These are phyloP conservation scores for Eremobia ochroleuca DNA, from an alignment of 2,888 invertebrate genomes.

Conservation along the genomic window DNA sequence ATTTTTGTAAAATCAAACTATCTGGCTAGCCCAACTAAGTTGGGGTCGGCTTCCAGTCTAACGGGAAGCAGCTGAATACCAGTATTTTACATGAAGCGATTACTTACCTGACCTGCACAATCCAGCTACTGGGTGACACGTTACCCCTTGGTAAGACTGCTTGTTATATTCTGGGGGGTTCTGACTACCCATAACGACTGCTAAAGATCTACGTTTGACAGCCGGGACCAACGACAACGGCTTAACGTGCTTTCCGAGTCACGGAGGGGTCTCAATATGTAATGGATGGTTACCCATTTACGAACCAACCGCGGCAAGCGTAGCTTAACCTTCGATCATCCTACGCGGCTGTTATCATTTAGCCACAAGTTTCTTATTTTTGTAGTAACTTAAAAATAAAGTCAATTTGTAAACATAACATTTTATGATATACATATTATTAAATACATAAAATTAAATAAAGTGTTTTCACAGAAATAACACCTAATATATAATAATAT, in stretches of 20 bases:
- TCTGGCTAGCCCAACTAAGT: not conserved
- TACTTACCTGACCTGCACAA: no score
- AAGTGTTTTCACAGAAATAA: not conserved
- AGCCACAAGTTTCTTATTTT: not conserved
- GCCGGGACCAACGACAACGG: not conserved
- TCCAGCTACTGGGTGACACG: no score
- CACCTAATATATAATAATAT: constrained; percentile 3
- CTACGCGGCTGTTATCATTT: no score
- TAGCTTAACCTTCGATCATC: no score
- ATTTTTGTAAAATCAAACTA: not conserved
- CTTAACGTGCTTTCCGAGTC: not conserved
- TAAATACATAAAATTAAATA: no score
- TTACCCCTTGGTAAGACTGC: no score
- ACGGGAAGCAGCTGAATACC: not conserved
- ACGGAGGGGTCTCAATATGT: no score
- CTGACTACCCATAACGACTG: no score
- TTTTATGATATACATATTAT: no score
- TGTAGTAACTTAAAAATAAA: not conserved
- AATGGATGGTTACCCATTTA: no score
- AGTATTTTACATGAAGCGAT: no score
- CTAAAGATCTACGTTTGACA: not conserved
- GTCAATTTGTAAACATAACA: not conserved
- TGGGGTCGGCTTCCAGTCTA: not conserved
- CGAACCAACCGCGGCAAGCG: not conserved
- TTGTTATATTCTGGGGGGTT: no score